Base-by-base conservation (phyloP, 2,888 invertebrate genomes). In the Pollenia griseotomentosa region DNA sequence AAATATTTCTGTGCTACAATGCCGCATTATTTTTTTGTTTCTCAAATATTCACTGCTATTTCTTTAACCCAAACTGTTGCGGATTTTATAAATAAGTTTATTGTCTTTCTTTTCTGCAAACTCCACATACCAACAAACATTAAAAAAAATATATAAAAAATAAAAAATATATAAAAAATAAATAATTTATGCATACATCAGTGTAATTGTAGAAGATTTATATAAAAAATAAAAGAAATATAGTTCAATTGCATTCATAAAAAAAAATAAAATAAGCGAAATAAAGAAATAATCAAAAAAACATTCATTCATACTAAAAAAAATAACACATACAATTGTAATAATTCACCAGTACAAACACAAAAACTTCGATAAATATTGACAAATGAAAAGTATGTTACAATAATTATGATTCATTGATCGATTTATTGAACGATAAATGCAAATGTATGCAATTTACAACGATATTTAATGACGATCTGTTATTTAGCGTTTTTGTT, bases 391-490 rank as follows among this genome's bases (percentile, higher is more conserved):
- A 82, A 61, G 71, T 85, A 65, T 75, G 57, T 83, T 71, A 65
- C 48, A 80, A 73, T 77, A 71, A 86, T 80, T 77, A 83, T 81
- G 71, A 83, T 87, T 83, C 81, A 83, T 77, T 83, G 83, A 83
- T 82, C 48, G 66, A 73, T 77, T 65, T 51, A 16, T 51, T 68
- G 12, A 51, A 40, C 42, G 65, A 87, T 81, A 81, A 81, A 83
- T 81, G 77, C 66, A 48, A 77, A 73, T 73, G 53, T 59, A 44
- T 59, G 71, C 75, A 83, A 83, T 83, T 80, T 71, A 40, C 19
- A 3, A n/a, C 55, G 53, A 23, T 66, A 33, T 33, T 33, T 33
- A 33, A 33, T 46, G 44, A 46, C n/a, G 53, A 51, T 59, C 59
- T 33, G 9, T 33, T 53, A 48, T 85, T 81, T 57, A 48, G 40